Percentiles rank a stretch among this genome's conserved stretches.
These are phyloP conservation scores for Ctenicera cuprea DNA, from an alignment of 2,888 invertebrate species.

Conservation along the genomic window DNA sequence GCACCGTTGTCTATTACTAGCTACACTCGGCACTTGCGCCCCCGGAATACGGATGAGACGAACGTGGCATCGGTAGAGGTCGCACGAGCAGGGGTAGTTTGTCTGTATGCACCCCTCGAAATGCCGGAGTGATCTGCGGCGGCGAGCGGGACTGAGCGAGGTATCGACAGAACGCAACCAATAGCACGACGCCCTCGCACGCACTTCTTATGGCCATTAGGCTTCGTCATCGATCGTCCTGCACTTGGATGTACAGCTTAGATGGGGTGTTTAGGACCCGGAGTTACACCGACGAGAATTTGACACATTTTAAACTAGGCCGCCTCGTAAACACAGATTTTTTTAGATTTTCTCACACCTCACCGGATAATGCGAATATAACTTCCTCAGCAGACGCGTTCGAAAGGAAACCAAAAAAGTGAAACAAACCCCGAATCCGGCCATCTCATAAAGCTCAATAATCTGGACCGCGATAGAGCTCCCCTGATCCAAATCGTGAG, in stretches of 20 bases:
- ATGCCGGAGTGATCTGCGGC: conserved; percentile 66
- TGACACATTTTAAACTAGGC: conserved; percentile 40
- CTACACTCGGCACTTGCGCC: conserved; percentile 48
- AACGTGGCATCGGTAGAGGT: conserved; percentile 50
- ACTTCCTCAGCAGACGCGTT: background rate
- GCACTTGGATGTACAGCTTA: conserved; percentile 53
- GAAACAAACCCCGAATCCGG: conserved; percentile 7
- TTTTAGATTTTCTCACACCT: background rate
- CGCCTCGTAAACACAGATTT: conserved; percentile 20
- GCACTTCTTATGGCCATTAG: conserved; percentile 72
- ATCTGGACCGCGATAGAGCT: conserved; percentile 24
- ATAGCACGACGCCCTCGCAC: conserved; percentile 69
- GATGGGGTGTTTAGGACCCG: conserved; percentile 48
- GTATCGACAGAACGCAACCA: conserved; percentile 69
- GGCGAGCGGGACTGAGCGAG: conserved; percentile 59
- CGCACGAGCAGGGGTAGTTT: conserved; percentile 52
- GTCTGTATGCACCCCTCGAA: conserved; percentile 65
- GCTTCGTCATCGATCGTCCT: conserved; percentile 68
- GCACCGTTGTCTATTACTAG: conserved; percentile 52
- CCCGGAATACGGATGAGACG: conserved; percentile 48
- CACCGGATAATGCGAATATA: conserved; percentile 1
- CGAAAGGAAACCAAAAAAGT: background rate
- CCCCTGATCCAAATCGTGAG: conserved; percentile 21
- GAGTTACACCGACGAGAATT: conserved; percentile 37
- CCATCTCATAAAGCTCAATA: conserved; percentile 21